These are phyloP conservation scores for Lampris incognitus DNA, from an alignment of 2,113 vertebrate species.

Conservation along the genomic window DNA sequence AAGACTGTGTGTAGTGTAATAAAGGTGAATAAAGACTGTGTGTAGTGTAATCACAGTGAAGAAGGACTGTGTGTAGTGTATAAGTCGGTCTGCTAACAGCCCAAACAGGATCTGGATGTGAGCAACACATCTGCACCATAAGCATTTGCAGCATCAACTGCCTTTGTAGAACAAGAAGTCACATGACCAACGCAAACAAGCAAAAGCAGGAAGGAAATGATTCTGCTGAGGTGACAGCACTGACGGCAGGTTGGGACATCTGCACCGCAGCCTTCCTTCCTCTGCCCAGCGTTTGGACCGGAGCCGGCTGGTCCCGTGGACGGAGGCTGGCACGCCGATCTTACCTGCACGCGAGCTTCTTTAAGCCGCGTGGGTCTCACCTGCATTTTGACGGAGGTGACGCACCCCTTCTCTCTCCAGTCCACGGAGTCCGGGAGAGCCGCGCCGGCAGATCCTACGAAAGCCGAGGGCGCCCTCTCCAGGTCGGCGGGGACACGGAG, in stretches of 20 bases:
- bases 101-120: neutral
- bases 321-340: no score
- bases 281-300: neutral
- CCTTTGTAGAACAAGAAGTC: neutral
- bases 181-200: neutral
- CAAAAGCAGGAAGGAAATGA: constrained; percentile 15
- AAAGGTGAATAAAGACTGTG: no score
- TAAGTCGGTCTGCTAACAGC: neutral
- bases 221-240: neutral
- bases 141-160: neutral
- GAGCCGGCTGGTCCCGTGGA: no score
- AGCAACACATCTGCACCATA: neutral
- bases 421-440: constrained; percentile 80
- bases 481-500: constrained; percentile 71
- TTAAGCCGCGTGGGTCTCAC: constrained; percentile 57
- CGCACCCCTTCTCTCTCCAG: constrained; percentile 86
- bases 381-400: constrained; percentile 89
- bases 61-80: no score
- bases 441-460: neutral
- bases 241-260: no score
- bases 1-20: no score
- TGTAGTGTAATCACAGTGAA: no score
- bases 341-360: no score
- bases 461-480: constrained; percentile 26
- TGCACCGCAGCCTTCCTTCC: no score